Base-by-base conservation (phyloP, 64 coral and sea anemone species). In the Pachyseris speciosa region DNA sequence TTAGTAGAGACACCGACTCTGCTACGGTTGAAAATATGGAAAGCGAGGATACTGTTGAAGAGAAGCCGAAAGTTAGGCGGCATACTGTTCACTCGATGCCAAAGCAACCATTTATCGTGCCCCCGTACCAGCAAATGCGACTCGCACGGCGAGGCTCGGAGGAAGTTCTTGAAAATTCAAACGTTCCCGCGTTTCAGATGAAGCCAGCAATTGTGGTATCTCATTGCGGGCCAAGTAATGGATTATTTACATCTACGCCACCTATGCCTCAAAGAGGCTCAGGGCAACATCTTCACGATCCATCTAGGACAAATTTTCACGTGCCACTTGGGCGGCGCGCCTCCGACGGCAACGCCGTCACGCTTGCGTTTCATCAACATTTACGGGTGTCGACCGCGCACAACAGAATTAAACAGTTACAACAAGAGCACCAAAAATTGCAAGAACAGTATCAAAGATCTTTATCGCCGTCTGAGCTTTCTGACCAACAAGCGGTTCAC, bases 381-480 rank as follows among this genome's bases (percentile, higher is more conserved):
- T 64, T 95, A 45, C 65, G 90, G 41, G 86, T 93, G 26, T 72
- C 81, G 41, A 67, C 79, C 7, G 39, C 93, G 9, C 70, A 94
- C 13, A 98, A 94, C 37, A 37, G 92, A 87, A 92, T 99, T 50
- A 75, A 83, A 75, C 86, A 93, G 20, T 53, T 99, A 20, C 97
- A 99, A 42, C 89, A 95, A 36, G 97, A 99, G 65, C 97, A 99
- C 66, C 90, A 95, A 37, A 93, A 81, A 79, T 32, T 99, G 37
- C 97, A 99, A 87, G 97, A 99, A 90, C 94, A 86, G 11, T 99
- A 99, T 86, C 97, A 95, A 81, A 92, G 88, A 55, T 99, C 93
- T 1, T 81, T 99, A 20, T 95, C 97, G 22, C 97, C 85, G 19
- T 86, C 90, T 15, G 95, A 98, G 59, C 92, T 98, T 29, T 42